phyloP scores from a whole-genome alignment of 2,797 vertebrate species.

The Phoxinus dragarum region DNA sequence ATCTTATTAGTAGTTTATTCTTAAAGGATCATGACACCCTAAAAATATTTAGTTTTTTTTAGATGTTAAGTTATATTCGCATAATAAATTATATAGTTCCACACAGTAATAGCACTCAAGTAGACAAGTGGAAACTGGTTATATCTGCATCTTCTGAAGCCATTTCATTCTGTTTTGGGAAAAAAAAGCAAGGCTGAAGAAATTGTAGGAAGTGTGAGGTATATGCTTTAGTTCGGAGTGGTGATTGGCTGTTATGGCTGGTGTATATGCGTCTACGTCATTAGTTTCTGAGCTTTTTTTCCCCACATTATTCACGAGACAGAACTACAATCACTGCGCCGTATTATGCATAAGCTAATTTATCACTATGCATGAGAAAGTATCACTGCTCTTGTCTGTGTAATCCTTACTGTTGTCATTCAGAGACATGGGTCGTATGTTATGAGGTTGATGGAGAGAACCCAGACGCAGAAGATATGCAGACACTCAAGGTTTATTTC shows the following conservation, averaged over 20 bases:
- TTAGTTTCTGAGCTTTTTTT: background rate
- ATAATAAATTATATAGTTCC: background rate
- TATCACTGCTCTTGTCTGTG: background rate
- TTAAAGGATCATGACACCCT: background rate
- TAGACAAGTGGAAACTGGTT: too few species aligned
- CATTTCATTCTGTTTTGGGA: background rate
- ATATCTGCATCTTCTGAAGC: background rate
- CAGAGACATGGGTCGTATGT: background rate
- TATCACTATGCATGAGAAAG: background rate
- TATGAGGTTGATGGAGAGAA: too few species aligned
- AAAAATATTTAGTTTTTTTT: background rate
- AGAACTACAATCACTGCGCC: background rate
- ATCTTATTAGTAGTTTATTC: background rate
- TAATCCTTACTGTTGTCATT: too few species aligned
- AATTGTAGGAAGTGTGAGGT: background rate
- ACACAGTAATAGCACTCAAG: background rate
- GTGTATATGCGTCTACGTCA: background rate
- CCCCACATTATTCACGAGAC: background rate
- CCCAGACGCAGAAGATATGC: too few species aligned
- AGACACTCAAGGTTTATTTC: too few species aligned
- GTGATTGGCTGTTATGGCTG: background rate
- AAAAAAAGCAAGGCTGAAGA: background rate
- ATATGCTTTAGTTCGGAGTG: background rate
- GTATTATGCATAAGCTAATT: background rate
- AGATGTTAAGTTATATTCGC: background rate